phyloP scores from a whole-genome alignment of 1,140 invertebrate genomes.

The Diuraphis noxia region DNA sequence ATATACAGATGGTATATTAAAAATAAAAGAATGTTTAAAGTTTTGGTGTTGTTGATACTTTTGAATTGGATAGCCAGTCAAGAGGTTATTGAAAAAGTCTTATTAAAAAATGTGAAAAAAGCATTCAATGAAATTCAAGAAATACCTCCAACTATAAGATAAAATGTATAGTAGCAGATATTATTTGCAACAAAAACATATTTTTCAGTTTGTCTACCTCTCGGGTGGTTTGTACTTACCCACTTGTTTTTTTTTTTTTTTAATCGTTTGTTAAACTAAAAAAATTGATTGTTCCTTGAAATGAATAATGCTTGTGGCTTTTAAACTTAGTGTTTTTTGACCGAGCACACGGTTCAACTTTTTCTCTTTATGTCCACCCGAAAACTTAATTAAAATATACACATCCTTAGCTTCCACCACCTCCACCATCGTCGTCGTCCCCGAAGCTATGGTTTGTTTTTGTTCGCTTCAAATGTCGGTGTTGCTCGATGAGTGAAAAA shows the following conservation, averaged over 20 bases:
- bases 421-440: neutral
- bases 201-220: neutral
- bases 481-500: neutral
- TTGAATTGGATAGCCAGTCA: neutral
- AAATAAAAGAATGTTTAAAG: neutral
- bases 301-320: neutral
- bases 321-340: neutral
- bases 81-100: neutral
- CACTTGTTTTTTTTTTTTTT: neutral
- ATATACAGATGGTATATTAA: neutral
- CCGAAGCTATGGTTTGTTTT: neutral
- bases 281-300: neutral
- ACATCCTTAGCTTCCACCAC: neutral
- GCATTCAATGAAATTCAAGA: neutral
- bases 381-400: constrained; percentile 34
- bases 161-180: neutral
- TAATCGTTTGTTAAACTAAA: neutral
- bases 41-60: neutral
- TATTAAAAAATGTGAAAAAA: neutral
- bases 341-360: neutral
- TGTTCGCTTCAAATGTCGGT: neutral
- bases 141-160: neutral
- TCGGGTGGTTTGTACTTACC: neutral
- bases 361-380: neutral
- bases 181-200: neutral